phyloP scores from a whole-genome alignment of 2,113 vertebrate species.

The Epinephelus fuscoguttatus region DNA sequence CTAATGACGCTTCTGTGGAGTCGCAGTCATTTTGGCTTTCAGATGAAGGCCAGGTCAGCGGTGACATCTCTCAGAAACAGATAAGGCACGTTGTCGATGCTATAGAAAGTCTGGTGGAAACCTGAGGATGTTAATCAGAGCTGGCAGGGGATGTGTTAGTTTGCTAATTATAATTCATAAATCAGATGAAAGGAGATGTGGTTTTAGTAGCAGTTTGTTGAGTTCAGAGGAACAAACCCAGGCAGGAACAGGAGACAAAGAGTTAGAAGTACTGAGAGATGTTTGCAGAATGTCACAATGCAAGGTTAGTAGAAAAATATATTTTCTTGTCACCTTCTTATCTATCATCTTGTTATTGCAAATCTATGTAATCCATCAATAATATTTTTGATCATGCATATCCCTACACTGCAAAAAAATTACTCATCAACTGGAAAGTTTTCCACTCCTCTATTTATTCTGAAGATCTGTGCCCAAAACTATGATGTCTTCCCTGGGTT shows the following conservation, averaged over 20 bases:
- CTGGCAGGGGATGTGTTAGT: slow-evolving; percentile 55
- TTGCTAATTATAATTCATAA: slow-evolving; percentile 72
- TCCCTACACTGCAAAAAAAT: slow-evolving; percentile 23
- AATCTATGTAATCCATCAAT: not conserved
- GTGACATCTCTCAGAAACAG: slow-evolving; percentile 53
- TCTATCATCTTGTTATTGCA: not conserved
- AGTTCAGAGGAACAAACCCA: slow-evolving; percentile 21
- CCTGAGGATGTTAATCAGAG: slow-evolving; percentile 59
- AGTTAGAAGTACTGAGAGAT: slow-evolving; percentile 15
- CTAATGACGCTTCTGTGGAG: slow-evolving; percentile 51
- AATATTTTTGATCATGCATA: slow-evolving; percentile 25
- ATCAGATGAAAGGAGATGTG: slow-evolving; percentile 51
- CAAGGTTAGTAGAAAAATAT: not conserved
- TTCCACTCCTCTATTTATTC: slow-evolving; percentile 62
- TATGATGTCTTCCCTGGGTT: slow-evolving; percentile 59
- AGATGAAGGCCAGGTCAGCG: slow-evolving; percentile 29
- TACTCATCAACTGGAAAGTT: slow-evolving; percentile 52
- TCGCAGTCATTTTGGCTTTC: slow-evolving; percentile 27
- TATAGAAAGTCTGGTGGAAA: slow-evolving; percentile 40
- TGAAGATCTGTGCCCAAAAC: slow-evolving; percentile 64
- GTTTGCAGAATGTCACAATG: slow-evolving; percentile 29
- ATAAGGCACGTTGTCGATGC: slow-evolving; percentile 54
- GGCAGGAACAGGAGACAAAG: slow-evolving; percentile 9
- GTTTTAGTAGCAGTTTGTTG: slow-evolving; percentile 44
- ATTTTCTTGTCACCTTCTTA: not conserved